Percentiles rank a stretch among this genome's conserved stretches.
Evolutionary conservation across 2,797 vertebrate genomes (phyloP).

Genomic region (Dendrocincla fuliginosa): DNA sequence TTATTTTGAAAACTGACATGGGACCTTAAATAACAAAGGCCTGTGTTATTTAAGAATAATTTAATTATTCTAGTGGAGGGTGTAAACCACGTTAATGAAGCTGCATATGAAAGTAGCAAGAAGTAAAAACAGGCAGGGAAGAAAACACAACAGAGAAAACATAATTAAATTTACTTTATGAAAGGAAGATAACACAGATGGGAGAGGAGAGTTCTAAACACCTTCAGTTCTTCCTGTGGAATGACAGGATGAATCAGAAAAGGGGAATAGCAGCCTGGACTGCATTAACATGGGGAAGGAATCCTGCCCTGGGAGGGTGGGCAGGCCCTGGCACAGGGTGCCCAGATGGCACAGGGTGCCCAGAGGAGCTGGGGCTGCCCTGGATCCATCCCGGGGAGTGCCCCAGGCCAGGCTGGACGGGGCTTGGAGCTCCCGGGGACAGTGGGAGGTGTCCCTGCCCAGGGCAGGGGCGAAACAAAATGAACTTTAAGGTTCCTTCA

Average conservation of each 20-base stretch:
- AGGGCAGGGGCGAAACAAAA: neutral
- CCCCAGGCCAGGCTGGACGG: neutral
- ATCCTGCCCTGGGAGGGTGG: neutral
- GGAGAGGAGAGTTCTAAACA: neutral
- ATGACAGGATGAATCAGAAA: neutral
- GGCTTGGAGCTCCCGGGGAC: neutral
- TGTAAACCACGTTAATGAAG: neutral
- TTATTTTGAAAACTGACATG: slow-evolving; percentile 42
- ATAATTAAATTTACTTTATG: neutral
- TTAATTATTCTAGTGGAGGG: slow-evolving; percentile 29
- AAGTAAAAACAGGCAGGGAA: slow-evolving; percentile 4
- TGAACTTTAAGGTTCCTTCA: neutral
- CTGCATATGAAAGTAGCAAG: slow-evolving; percentile 7
- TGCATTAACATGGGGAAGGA: neutral
- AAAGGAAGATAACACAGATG: neutral
- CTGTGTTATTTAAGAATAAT: slow-evolving; percentile 45
- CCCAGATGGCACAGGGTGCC: neutral
- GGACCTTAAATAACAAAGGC: slow-evolving; percentile 34
- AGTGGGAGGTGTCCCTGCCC: neutral
- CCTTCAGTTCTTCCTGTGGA: neutral
- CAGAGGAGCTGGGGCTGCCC: neutral
- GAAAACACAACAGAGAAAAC: neutral
- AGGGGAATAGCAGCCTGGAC: neutral
- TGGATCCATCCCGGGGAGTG: neutral
- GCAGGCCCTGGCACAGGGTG: neutral